Base-by-base conservation (phyloP, 2,797 vertebrate species). In the Geotria australis region DNA sequence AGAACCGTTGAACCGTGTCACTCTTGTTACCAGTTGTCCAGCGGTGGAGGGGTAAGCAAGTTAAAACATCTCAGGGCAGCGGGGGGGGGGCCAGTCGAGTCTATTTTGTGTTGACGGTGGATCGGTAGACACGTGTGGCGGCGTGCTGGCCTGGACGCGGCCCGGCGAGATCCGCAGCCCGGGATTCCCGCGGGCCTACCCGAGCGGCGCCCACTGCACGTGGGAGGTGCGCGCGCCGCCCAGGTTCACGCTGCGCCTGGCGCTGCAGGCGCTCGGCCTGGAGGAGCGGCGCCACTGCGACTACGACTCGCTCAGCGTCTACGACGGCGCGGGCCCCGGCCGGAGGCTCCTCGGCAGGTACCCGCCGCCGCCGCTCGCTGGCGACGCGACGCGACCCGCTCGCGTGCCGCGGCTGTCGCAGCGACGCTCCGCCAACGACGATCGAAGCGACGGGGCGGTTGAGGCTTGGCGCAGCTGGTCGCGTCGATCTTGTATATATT, bases 171-270 rank as follows among this genome's bases (percentile, higher is more conserved):
- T 65, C 49, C 58, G 63, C 47, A 63, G 63, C 56, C 63, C 64
- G n/a, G 63, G 61, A 9, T 65, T 63, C 60, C 61, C 63, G 48
- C 59, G 63, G 48, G 62, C 61, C 47, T 65, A 65, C 56, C 60
- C 46, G n/a, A 65, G 61, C 55, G n/a, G 62, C 57, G 60, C 64
- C 63, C 62, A 63, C 46, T 65, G 64, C 59, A 61, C 57, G 14
- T 64, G 64, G 64, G 48, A 57, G 56, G 61, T 64, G 47, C 48
- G 59, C 48, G 63, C 62, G 11, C 61, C 60, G 38, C 55, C 10
- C 49, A 63, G 60, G 8, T 56, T 59, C 24, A 48, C 59, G 9
- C 47, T 65, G 11, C 58, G 45, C 45, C 57, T 65, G 56, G 59
- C 57, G 13, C 63, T 65, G 49, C 46, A 56, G 8, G 60, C 63